phyloP scores from a whole-genome alignment of 2,113 vertebrate genomes.

The Elachura formosa region DNA sequence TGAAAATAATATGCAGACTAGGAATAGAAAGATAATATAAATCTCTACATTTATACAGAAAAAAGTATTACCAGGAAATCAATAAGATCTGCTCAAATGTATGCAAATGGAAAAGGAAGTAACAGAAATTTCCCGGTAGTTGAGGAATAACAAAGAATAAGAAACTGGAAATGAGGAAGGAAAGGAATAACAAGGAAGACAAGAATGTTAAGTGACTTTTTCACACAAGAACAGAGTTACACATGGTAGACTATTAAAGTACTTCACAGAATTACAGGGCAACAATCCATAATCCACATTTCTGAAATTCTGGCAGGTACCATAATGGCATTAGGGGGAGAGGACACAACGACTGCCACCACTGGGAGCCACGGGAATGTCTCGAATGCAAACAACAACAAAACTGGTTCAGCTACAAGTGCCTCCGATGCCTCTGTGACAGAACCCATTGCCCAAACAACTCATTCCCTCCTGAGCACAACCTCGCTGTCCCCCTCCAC shows the following conservation, averaged over 20 bases:
- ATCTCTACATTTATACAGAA: not conserved
- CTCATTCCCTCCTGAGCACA: not conserved
- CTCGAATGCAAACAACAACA: fast-evolving
- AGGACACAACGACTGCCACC: fast-evolving
- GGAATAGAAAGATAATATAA: not conserved
- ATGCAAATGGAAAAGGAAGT: not conserved
- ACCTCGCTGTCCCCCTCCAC: fast-evolving
- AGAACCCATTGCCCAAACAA: fast-evolving
- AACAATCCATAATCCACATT: not conserved
- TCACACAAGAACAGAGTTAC: not conserved
- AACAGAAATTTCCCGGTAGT: fast-evolving
- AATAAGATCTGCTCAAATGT: not conserved
- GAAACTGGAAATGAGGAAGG: fast-evolving
- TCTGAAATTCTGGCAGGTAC: not conserved
- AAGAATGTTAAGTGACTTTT: not conserved
- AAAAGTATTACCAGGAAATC: not conserved
- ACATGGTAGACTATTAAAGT: fast-evolving
- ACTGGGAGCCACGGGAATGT: fast-evolving
- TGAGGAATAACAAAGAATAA: fast-evolving
- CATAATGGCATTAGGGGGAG: fast-evolving
- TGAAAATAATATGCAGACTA: fast-evolving
- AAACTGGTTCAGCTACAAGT: fast-evolving
- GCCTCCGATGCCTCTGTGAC: fast-evolving
- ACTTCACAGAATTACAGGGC: not conserved
- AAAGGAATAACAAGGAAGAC: not conserved